Base-by-base conservation (phyloP, 2,113 vertebrate genomes). In the Aythya baeri region DNA sequence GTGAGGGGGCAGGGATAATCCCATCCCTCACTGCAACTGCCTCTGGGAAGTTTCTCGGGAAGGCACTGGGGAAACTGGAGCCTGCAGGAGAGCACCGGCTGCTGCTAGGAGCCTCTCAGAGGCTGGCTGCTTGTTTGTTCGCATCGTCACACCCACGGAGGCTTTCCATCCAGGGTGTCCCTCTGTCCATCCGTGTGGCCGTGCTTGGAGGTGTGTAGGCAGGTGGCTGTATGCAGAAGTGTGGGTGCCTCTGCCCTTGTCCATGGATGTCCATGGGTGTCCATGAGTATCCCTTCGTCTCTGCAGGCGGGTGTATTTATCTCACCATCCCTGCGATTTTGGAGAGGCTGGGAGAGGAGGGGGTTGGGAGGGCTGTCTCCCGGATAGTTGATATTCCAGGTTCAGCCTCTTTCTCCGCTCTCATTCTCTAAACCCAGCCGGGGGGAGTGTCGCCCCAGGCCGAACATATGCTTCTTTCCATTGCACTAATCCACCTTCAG, bases 401-500 rank as follows among this genome's bases (percentile, higher is more conserved):
- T 97, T 98, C 98, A 98, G 98, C 97, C 98, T 98, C 98, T 98
- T 98, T 98, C 97, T 97, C 97, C 67, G 97, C 98, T 98, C 98
- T 98, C 98, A 98, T 99, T 99, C 98, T 99, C 98, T 98, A 98
- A 98, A 98, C 98, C 98, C 99, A 99, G 99, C 99, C 99, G 98
- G 99, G 99, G 99, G 99, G 99, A 98, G 98, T 98, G 99, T 99
- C 98, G 99, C 99, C 99, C 98, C 98, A 97, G 99, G 99, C 99
- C 98, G 99, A 99, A 99, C 99, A 99, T 99, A 99, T 99, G 99
- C 99, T 99, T 99, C 99, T 99, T 99, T 99, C 99, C 99, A 99
- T 99, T 98, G 99, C 99, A 98, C 99, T 99, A 99, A 99, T 99
- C 99, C 99, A 99, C 99, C 99, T 99, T 99, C 99, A 99, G 99